These are phyloP conservation scores for Cassiopea andromeda DNA, from an alignment of 30 jellyfish, hydroid and myxozoan genomes.

Conservation along the genomic window DNA sequence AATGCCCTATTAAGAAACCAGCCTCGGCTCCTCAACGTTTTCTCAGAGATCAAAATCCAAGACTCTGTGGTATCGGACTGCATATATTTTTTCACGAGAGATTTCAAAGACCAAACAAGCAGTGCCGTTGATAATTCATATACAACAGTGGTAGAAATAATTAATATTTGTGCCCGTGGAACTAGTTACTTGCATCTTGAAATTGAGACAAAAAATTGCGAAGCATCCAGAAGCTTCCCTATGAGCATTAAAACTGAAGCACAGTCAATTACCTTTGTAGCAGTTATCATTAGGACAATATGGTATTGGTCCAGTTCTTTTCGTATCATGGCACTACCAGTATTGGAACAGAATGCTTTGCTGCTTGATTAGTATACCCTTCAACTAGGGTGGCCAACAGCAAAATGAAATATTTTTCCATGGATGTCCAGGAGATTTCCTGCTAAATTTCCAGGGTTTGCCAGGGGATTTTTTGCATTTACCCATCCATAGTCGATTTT, in stretches of 20 bases:
- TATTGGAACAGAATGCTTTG: neutral
- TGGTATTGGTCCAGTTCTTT: conserved; percentile 53
- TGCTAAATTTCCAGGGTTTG: too few species aligned
- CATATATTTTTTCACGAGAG: neutral
- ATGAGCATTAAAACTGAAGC: neutral
- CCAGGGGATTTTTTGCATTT: too few species aligned
- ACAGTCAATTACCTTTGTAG: conserved; percentile 29
- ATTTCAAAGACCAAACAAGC: conserved; percentile 3
- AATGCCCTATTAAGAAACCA: neutral
- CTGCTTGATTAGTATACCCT: neutral
- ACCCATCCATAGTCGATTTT: too few species aligned
- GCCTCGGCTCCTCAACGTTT: conserved; percentile 8
- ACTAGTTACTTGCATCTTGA: neutral
- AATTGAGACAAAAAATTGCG: conserved; percentile 7
- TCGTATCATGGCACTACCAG: neutral
- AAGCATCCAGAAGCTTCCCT: conserved; percentile 23
- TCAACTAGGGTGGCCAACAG: too few species aligned
- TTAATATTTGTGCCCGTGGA: conserved; percentile 18
- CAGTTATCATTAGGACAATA: conserved; percentile 14
- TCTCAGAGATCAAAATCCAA: neutral
- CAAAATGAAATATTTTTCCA: too few species aligned
- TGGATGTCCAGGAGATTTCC: too few species aligned
- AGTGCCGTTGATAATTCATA: neutral
- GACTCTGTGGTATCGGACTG: conserved; percentile 4
- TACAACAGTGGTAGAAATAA: conserved; percentile 32